These are phyloP conservation scores for Dromococcyx pavoninus DNA, from an alignment of 2,797 vertebrate species.

Conservation along the genomic window DNA sequence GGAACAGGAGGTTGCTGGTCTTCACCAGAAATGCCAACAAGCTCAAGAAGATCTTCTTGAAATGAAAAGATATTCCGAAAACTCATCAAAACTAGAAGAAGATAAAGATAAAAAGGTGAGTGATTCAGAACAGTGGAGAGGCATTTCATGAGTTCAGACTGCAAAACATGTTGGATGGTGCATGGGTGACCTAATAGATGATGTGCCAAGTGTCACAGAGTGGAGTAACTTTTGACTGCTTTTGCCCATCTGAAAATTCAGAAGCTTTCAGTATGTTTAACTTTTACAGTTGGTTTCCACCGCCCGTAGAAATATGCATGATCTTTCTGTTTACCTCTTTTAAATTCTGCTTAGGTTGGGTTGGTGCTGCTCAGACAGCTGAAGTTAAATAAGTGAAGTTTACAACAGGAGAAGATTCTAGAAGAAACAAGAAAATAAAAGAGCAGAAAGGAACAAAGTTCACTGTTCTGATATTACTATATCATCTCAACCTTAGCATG, in stretches of 20 bases:
- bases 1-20: slow-evolving; percentile 83
- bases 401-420: neutral
- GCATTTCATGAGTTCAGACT: neutral
- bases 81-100: slow-evolving; percentile 87
- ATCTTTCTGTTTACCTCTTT: neutral
- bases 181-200: neutral
- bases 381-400: neutral
- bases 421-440: neutral
- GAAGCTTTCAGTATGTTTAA: neutral
- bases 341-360: neutral
- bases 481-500: neutral
- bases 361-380: neutral
- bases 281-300: neutral
- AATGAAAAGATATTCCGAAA: slow-evolving; percentile 87
- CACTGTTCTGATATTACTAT: neutral
- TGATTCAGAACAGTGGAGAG: neutral
- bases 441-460: neutral
- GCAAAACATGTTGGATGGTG: neutral
- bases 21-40: slow-evolving; percentile 82
- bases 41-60: slow-evolving; percentile 87
- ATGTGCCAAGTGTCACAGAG: neutral
- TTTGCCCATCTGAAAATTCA: neutral
- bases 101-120: slow-evolving; percentile 96
- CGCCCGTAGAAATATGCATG: fast-evolving
- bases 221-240: neutral